phyloP scores from a whole-genome alignment of 1,140 invertebrate genomes.

The Goniozus legneri region DNA sequence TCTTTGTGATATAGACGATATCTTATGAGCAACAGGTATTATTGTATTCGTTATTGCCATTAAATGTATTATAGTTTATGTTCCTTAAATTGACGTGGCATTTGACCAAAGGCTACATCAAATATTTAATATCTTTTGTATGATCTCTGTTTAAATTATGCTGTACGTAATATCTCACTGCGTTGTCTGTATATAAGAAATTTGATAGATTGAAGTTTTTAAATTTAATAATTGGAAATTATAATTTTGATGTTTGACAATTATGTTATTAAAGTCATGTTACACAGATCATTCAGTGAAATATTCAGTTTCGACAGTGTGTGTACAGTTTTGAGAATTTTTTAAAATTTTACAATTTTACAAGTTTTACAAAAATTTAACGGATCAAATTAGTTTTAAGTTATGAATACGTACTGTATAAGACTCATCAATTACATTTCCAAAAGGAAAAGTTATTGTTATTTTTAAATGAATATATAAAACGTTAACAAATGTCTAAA shows the following conservation, averaged over 20 bases:
- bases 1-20: conserved; percentile 34
- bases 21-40: conserved; percentile 23
- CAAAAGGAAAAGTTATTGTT: no score
- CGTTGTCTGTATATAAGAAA: not conserved
- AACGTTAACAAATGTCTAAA: no score
- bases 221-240: conserved; percentile 3
- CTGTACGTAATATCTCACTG: not conserved
- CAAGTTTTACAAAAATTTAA: no score
- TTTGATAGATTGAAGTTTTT: not conserved
- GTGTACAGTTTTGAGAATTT: not conserved
- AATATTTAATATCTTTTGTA: conserved; percentile 18
- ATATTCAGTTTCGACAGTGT: not conserved
- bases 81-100: conserved; percentile 28
- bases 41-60: conserved; percentile 22
- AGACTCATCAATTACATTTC: no score
- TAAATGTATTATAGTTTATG: conserved; percentile 28
- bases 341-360: not conserved
- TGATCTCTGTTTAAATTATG: conserved; percentile 4
- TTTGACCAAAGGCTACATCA: conserved; percentile 33
- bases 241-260: not conserved
- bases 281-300: not conserved
- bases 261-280: not conserved
- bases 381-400: no score
- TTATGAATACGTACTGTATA: no score
- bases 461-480: no score